These are phyloP conservation scores for Odontamblyopus lacepedii DNA, from an alignment of 2,797 vertebrate genomes.

Conservation along the genomic window DNA sequence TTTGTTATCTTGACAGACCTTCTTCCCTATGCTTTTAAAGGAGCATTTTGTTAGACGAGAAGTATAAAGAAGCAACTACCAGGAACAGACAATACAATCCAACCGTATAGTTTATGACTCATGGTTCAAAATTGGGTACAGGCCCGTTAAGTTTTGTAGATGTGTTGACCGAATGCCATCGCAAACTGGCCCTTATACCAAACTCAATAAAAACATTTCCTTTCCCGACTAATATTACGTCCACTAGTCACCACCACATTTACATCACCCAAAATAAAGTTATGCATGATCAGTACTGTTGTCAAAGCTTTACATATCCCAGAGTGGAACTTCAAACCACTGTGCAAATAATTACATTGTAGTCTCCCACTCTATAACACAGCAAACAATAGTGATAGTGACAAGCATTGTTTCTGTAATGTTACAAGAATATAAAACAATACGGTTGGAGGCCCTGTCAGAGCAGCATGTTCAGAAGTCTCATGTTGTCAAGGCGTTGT, in stretches of 20 bases:
- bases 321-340: constrained; percentile 21
- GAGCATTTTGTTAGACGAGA: background rate
- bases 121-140: background rate
- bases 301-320: constrained; percentile 40
- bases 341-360: constrained; percentile 35
- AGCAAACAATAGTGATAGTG: background rate
- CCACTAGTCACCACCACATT: no score
- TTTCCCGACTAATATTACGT: background rate
- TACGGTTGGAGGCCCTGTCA: constrained; percentile 10
- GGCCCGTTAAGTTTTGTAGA: background rate
- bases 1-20: no score
- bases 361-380: background rate
- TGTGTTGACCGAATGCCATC: no score
- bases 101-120: background rate
- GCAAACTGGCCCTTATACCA: background rate
- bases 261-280: background rate
- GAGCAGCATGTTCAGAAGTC: constrained; percentile 22
- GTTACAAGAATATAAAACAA: constrained; percentile 22
- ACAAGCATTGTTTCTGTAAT: constrained; percentile 4
- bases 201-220: background rate
- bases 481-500: constrained; percentile 37
- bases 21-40: background rate
- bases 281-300: background rate
- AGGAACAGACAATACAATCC: background rate
- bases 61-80: background rate